Evolutionary conservation across 2,888 invertebrate genomes (phyloP), one percentile per base, ranked within the genome.

Genomic region (Dicyrtoma fusca): DNA sequence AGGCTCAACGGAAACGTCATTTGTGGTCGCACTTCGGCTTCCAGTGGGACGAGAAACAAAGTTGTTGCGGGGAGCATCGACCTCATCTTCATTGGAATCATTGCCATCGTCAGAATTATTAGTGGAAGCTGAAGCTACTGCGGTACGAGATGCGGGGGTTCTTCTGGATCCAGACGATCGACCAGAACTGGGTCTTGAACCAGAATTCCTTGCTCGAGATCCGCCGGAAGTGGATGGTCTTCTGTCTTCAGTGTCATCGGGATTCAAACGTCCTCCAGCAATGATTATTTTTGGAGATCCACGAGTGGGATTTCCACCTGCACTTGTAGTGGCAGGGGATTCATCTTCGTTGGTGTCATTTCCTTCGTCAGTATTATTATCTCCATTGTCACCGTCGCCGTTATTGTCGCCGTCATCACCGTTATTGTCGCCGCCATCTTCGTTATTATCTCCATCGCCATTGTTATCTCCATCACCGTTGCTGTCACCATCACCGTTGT

Each of bases 191-290:
- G 11, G 14, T 5, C 57, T 14, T 8, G 57, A 14, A 14, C 17
- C 14, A 8, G 19, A 57, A 17, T 21, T 17, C 19, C 53, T 19
- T 53, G 53, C 6, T 8, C 10, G 17, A 8, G 34, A 34, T 3
- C 34, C 34, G 34, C 34, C 34, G 34, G 34, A 8, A 34, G 34
- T 5, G 8, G 34, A 34, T 34, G 3, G 34, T 34, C 34, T 8
- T 34, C 8, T n/a, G 8, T 57, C 57, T 57, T 57, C 57, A n/a
- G 57, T 5, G 23, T 13, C 57, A 57, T 14, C 23, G 57, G 53
- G 53, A 17, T 23, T 17, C 19, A 21, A 19, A 14, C 57, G 34
- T 34, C 34, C 34, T 34, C 34, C 34, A 8, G 34, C 34, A 34
- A 34, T 34, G 3, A 34, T 3, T 34, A 34, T 34, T 34, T 34